A percentile compares a stretch with the other conserved stretches of the same genome.
Conservation (phyloP, 2,888 invertebrate genomes). For the Acleris emargana region DNA sequence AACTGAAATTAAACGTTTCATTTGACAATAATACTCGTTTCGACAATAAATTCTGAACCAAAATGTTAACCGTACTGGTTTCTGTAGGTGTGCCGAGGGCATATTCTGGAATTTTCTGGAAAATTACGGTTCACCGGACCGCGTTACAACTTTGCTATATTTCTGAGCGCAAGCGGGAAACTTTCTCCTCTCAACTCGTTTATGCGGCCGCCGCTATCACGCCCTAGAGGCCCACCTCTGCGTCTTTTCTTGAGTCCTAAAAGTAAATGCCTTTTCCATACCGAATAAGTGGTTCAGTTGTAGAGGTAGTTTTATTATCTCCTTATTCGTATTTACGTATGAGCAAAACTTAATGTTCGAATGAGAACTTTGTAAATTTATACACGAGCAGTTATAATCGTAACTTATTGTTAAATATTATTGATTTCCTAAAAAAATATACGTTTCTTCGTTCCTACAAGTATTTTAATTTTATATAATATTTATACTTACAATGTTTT, state of each 20-base stretch:
- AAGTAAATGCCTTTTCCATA: constrained; percentile 35
- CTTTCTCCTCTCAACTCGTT: constrained; percentile 65
- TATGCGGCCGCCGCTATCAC: constrained; percentile 59
- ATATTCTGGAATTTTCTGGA: constrained; percentile 43
- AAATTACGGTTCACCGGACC: constrained; percentile 52
- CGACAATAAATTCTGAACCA: too few species aligned
- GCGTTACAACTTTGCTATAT: constrained; percentile 50
- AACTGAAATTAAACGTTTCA: neutral
- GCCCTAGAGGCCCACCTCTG: constrained; percentile 64
- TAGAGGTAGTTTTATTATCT: neutral
- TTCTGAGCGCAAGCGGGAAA: constrained; percentile 58
- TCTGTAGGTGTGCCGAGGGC: constrained; percentile 29
- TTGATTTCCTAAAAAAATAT: too few species aligned
- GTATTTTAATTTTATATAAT: neutral
- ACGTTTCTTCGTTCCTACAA: neutral
- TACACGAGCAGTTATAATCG: too few species aligned
- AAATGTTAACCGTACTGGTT: neutral
- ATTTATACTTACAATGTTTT: neutral
- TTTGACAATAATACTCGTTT: too few species aligned
- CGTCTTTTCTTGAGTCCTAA: constrained; percentile 52
- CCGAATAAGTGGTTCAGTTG: constrained; percentile 7
- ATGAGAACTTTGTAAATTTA: too few species aligned
- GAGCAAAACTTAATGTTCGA: too few species aligned
- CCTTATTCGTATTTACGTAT: too few species aligned
- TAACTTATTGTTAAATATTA: too few species aligned